A percentile compares a stretch with the other conserved stretches of the same genome.
Evolutionary conservation across 1,140 invertebrate species (phyloP).

Genomic region (Macrosteles quadrilineatus): DNA sequence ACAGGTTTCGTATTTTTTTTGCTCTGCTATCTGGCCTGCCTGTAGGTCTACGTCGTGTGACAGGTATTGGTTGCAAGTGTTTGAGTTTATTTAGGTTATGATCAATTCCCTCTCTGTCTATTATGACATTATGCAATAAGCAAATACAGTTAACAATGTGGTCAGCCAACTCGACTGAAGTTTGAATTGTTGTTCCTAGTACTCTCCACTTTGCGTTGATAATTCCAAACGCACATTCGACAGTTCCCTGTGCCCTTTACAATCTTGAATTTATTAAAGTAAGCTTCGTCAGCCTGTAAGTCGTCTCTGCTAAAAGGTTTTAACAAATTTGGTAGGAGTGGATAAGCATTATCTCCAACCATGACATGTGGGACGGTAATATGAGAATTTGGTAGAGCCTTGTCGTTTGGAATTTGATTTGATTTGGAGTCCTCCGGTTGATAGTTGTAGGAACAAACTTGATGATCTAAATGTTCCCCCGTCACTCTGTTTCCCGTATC

Average conservation of each 20-base stretch:
- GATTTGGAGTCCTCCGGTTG: background rate
- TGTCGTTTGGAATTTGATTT: slow-evolving; percentile 5
- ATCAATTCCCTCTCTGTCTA: background rate
- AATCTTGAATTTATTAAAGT: slow-evolving; percentile 50
- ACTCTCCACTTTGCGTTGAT: slow-evolving; percentile 10
- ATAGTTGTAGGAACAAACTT: too few species aligned
- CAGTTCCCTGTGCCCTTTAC: slow-evolving; percentile 47
- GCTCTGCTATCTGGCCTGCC: too few species aligned
- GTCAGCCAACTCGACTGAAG: slow-evolving; percentile 14
- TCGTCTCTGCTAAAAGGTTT: slow-evolving; percentile 51
- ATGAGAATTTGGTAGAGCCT: slow-evolving; percentile 11
- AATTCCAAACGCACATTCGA: slow-evolving; percentile 59
- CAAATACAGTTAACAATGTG: slow-evolving; percentile 22
- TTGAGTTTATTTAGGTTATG: too few species aligned
- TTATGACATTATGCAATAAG: too few species aligned
- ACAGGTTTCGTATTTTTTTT: too few species aligned
- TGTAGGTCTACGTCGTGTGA: too few species aligned
- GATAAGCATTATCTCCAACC: too few species aligned
- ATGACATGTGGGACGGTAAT: slow-evolving; percentile 22
- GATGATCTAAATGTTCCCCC: slow-evolving; percentile 23
- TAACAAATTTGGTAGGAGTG: slow-evolving; percentile 48
- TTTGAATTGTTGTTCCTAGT: too few species aligned
- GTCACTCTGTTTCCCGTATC: slow-evolving; percentile 50
- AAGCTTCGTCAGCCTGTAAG: slow-evolving; percentile 43
- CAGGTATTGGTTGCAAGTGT: too few species aligned